Percentiles rank a stretch among this genome's conserved stretches.
Conservation (phyloP, 1,140 invertebrate species). For the silkworm (Bombyx mori) region ASM3026992v2 NC_085119.1:16002501-16003000, state of each 20-base stretch:
- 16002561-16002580: no score
- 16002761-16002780: neutral
- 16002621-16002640: no score
- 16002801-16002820: constrained; percentile 42
- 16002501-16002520: no score
- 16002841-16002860: constrained; percentile 46
- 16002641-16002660: neutral
- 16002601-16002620: no score
- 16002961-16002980: constrained; percentile 60
- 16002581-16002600: no score
- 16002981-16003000: constrained; percentile 40
- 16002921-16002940: constrained; percentile 57
- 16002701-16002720: neutral
- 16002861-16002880: constrained; percentile 57
- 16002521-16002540: no score
- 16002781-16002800: constrained; percentile 1
- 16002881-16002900: constrained; percentile 66
- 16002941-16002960: constrained; percentile 63
- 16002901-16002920: constrained; percentile 48
- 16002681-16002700: neutral
- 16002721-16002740: neutral
- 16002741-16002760: neutral
- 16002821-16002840: constrained; percentile 62
- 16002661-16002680: neutral
- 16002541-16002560: no score